Conservation (phyloP, 2,113 vertebrate genomes). For the Uria aalge region DNA sequence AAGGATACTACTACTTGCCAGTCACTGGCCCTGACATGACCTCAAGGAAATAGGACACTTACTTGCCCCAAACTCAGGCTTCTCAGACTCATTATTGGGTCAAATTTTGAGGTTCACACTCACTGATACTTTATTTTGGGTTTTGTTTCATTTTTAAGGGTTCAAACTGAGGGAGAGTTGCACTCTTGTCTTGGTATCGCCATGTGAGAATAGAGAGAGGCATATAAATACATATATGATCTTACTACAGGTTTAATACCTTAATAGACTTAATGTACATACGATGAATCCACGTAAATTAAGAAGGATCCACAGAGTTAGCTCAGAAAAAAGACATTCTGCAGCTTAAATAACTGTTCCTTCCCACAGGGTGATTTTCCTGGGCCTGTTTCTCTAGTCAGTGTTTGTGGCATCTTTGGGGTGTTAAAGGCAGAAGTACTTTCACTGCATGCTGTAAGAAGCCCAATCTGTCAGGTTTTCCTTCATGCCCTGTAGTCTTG, state of each 20-base stretch:
- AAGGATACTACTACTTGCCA: not conserved
- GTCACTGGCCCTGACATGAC: not conserved
- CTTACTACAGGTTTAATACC: not conserved
- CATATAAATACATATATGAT: not conserved
- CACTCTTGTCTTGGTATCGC: not conserved
- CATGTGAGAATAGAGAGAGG: not conserved
- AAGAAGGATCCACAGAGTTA: not conserved
- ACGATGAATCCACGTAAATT: not conserved
- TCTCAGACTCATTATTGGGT: not conserved
- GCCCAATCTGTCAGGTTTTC: not conserved
- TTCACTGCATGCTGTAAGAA: not conserved
- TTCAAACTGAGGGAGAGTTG: not conserved
- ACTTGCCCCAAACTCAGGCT: not conserved
- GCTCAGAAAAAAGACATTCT: not conserved
- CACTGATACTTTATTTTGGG: not conserved
- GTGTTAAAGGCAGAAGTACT: not conserved
- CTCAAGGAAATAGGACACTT: not conserved
- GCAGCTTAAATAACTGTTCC: not conserved
- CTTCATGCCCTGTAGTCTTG: rapidly evolving
- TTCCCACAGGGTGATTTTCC: not conserved
- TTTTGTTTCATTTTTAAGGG: not conserved
- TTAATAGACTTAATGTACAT: not conserved
- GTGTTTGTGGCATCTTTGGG: not conserved
- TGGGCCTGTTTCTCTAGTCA: not conserved
- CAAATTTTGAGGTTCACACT: not conserved